Evolutionary conservation across 2,888 invertebrate species (phyloP).

Genomic region (Idaea biselata): DNA sequence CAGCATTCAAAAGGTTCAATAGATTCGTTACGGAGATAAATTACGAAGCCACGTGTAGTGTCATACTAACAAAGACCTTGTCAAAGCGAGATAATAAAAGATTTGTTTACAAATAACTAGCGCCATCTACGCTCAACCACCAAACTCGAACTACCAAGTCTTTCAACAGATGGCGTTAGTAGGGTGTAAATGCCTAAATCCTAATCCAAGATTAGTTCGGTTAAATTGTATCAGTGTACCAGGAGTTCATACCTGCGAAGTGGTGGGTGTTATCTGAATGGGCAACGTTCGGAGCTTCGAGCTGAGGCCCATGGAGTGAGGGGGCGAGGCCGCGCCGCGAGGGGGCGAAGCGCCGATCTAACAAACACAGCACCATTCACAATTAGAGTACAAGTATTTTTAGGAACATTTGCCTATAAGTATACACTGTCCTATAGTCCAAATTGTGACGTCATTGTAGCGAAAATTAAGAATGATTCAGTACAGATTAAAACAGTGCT

Average conservation of each 20-base stretch:
- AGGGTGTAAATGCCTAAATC: constrained; percentile 34
- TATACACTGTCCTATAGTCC: too few species aligned
- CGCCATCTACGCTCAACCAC: background rate
- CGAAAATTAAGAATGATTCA: too few species aligned
- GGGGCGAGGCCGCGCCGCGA: constrained; percentile 50
- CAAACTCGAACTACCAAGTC: background rate
- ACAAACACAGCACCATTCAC: constrained; percentile 27
- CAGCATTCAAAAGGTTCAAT: background rate
- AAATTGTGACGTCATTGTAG: too few species aligned
- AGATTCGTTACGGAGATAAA: background rate
- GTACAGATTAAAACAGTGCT: background rate
- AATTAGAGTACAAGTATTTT: background rate
- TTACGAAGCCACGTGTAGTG: background rate
- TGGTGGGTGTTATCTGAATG: constrained; percentile 70
- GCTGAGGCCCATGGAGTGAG: constrained; percentile 66
- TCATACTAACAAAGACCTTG: background rate
- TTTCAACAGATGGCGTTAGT: constrained; percentile 26
- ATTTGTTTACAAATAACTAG: background rate
- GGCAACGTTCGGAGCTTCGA: constrained; percentile 71
- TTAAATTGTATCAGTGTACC: constrained; percentile 66
- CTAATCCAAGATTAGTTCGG: constrained; percentile 63
- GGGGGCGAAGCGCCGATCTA: constrained; percentile 69
- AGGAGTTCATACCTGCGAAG: constrained; percentile 73
- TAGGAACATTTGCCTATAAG: background rate
- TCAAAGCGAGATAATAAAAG: background rate